Evolutionary conservation across 2,797 vertebrate species (phyloP).

Genomic region (Psittacula derbiana): DNA sequence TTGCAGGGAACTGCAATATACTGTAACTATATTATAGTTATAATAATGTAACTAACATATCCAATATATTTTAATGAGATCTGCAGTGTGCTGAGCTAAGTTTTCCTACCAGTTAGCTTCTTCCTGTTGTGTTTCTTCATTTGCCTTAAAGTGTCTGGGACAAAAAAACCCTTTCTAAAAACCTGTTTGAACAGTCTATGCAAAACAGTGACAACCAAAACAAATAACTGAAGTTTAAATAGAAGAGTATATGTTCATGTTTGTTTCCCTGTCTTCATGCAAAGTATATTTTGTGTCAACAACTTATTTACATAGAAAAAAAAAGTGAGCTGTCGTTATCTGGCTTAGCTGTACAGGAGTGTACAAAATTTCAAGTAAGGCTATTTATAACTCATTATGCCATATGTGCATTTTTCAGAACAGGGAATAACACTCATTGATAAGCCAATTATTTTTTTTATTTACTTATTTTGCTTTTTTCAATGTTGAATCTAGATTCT

Average conservation of each 20-base stretch:
- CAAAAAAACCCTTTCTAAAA: background rate
- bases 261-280: background rate
- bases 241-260: background rate
- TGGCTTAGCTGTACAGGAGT: background rate
- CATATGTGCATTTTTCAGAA: background rate
- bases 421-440: background rate
- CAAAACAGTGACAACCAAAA: background rate
- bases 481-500: background rate
- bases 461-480: background rate
- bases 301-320: background rate
- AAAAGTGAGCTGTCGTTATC: background rate
- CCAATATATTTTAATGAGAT: background rate
- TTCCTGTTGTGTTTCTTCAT: background rate
- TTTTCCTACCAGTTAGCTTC: background rate
- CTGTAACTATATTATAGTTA: background rate
- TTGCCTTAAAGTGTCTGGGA: background rate
- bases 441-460: background rate
- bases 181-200: background rate
- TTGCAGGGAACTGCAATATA: background rate
- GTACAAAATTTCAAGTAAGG: background rate
- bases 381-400: background rate
- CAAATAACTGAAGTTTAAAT: background rate
- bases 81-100: background rate
- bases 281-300: background rate
- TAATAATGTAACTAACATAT: background rate